Conservation (phyloP, 2,113 vertebrate genomes). For the Pelvicachromis taeniatus region DNA sequence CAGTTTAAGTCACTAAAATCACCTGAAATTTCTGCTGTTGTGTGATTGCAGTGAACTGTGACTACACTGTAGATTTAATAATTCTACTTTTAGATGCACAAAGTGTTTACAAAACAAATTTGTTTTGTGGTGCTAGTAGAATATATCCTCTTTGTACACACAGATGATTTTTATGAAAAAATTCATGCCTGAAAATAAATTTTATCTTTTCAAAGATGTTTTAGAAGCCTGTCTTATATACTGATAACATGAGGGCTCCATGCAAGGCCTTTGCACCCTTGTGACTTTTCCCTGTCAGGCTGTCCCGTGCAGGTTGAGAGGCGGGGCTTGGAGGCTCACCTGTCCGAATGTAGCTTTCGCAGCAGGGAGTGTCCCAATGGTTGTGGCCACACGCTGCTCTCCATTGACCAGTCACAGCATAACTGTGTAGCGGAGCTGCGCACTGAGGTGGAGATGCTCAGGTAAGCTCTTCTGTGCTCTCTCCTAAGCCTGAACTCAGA, state of each 20-base stretch:
- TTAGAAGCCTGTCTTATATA: background rate
- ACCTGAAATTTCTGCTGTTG: background rate
- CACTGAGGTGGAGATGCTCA: conserved; percentile 81
- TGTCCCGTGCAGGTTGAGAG: conserved; percentile 79
- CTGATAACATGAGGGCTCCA: background rate
- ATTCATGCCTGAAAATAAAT: background rate
- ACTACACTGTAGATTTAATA: background rate
- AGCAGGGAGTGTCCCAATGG: conserved; percentile 80
- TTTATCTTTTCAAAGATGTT: background rate
- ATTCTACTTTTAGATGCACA: background rate
- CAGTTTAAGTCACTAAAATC: background rate
- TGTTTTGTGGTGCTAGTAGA: background rate
- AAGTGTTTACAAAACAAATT: background rate
- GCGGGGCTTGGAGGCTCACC: conserved; percentile 75
- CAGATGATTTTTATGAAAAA: background rate
- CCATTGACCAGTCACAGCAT: conserved; percentile 75
- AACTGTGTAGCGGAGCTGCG: conserved; percentile 84
- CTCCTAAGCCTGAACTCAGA: background rate
- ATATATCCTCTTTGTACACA: background rate
- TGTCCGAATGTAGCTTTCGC: conserved; percentile 78
- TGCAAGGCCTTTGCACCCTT: background rate
- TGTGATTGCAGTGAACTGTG: conserved; percentile 2
- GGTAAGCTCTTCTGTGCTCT: conserved; percentile 55
- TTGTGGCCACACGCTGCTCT: conserved; percentile 78
- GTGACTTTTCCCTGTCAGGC: conserved; percentile 54